phyloP scores from a whole-genome alignment of 2,888 invertebrate species.

The Petrolisthes cinctipes region DNA sequence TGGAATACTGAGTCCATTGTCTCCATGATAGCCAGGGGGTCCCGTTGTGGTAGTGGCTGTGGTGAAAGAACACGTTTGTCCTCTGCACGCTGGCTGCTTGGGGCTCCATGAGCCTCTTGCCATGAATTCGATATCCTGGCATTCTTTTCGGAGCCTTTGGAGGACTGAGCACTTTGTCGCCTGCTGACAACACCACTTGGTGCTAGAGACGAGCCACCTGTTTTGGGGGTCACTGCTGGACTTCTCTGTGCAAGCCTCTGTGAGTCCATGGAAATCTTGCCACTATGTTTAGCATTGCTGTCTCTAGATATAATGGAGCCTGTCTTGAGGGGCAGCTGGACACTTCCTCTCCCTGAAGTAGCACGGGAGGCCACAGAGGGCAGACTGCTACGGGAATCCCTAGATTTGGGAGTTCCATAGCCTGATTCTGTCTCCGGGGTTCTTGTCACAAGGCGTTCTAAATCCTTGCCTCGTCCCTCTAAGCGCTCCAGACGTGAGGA shows the following conservation, averaged over 20 bases:
- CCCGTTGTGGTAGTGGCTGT: constrained; percentile 18
- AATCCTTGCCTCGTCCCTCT: constrained; percentile 22
- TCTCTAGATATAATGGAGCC: not conserved
- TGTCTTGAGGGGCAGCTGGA: constrained; percentile 23
- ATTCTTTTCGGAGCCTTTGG: constrained; percentile 8
- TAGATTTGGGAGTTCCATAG: constrained; percentile 56
- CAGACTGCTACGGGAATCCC: constrained; percentile 35
- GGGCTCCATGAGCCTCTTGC: not conserved
- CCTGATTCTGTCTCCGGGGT: constrained; percentile 56
- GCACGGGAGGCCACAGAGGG: constrained; percentile 49
- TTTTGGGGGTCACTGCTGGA: constrained; percentile 21
- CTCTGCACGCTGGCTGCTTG: constrained; percentile 1
- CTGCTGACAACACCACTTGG: not conserved
- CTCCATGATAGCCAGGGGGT: constrained; percentile 62
- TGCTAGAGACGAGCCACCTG: not conserved
- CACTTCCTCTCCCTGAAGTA: constrained; percentile 34
- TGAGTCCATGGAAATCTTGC: constrained; percentile 48
- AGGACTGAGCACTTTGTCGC: constrained; percentile 10
- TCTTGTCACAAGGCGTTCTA: not conserved
- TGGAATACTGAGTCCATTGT: constrained; percentile 60
- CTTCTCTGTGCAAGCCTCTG: constrained; percentile 42
- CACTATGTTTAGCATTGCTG: constrained; percentile 14
- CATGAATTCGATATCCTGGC: not conserved
- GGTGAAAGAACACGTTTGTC: constrained; percentile 1
- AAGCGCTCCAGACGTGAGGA: constrained; percentile 44